These are phyloP conservation scores for Xanthia icteritia DNA, from an alignment of 2,888 invertebrate genomes.

Conservation along the genomic window DNA sequence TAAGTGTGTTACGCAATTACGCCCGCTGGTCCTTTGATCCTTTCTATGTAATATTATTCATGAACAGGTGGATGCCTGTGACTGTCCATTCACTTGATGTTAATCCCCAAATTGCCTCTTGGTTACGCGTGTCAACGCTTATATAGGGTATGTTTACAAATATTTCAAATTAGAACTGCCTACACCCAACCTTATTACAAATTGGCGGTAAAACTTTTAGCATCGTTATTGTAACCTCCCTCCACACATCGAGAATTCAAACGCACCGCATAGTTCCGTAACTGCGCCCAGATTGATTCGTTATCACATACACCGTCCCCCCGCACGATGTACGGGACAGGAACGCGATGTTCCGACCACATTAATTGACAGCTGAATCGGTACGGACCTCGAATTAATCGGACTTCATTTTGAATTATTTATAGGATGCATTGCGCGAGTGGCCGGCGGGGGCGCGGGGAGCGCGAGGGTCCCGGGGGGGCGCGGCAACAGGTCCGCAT, in stretches of 20 bases:
- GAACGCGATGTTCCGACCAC: conserved; percentile 69
- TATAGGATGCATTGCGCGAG: conserved; percentile 82
- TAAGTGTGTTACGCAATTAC: too few species aligned
- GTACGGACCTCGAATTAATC: conserved; percentile 88
- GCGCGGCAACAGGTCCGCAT: conserved; percentile 85
- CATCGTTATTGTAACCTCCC: not conserved
- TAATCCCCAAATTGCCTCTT: not conserved
- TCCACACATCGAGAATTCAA: conserved; percentile 9
- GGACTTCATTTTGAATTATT: conserved; percentile 86
- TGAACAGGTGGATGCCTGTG: not conserved
- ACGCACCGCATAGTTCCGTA: conserved; percentile 41
- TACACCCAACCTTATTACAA: not conserved
- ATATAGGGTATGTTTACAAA: not conserved
- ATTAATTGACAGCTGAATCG: conserved; percentile 89
- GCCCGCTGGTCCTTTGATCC: not conserved
- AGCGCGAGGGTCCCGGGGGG: conserved; percentile 48
- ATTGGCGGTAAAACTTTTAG: not conserved
- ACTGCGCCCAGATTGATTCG: conserved; percentile 61
- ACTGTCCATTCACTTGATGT: not conserved
- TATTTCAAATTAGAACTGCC: not conserved
- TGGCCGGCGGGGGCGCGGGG: conserved; percentile 68
- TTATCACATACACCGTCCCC: conserved; percentile 57
- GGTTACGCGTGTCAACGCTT: conserved; percentile 6
- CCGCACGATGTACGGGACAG: conserved; percentile 54
- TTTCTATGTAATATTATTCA: not conserved